Percentiles rank a stretch among this genome's conserved stretches.
phyloP scores from a whole-genome alignment of 2,797 vertebrate species.

The Melanotaenia trifasciata region DNA sequence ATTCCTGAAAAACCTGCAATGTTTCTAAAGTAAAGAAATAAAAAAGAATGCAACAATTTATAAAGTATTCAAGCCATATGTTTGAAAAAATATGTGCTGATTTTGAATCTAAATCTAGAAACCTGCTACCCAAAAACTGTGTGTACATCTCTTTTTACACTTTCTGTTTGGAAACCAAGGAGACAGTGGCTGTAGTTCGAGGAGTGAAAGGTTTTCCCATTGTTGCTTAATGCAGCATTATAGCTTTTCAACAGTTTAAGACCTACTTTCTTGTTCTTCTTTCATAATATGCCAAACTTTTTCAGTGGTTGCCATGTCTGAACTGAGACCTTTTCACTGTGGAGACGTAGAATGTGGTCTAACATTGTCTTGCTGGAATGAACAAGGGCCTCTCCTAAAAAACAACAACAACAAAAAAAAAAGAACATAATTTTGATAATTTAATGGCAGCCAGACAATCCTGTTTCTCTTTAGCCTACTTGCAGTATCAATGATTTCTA shows the following conservation, averaged over 20 bases:
- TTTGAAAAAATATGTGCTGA: neutral
- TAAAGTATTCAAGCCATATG: neutral
- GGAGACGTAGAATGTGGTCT: neutral
- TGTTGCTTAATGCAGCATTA: neutral
- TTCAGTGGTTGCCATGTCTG: neutral
- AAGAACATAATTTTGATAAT: neutral
- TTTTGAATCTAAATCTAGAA: neutral
- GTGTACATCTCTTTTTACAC: neutral
- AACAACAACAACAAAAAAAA: neutral
- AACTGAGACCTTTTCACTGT: neutral
- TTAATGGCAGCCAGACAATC: neutral
- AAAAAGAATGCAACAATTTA: neutral
- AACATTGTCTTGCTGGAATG: neutral
- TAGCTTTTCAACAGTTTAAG: neutral
- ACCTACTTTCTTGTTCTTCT: neutral
- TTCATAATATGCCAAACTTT: neutral
- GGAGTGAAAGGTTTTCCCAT: neutral
- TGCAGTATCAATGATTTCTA: neutral
- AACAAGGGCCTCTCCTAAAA: neutral
- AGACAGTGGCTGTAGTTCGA: neutral
- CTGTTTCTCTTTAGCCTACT: too few relatives aligned
- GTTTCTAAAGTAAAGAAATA: neutral
- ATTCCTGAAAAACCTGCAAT: neutral
- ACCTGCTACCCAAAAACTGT: neutral
- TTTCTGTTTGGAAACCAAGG: neutral